Percentiles rank a stretch among this genome's conserved stretches.
Evolutionary conservation across 2,888 invertebrate species (phyloP).

Genomic region (Sussaba pulchella): DNA sequence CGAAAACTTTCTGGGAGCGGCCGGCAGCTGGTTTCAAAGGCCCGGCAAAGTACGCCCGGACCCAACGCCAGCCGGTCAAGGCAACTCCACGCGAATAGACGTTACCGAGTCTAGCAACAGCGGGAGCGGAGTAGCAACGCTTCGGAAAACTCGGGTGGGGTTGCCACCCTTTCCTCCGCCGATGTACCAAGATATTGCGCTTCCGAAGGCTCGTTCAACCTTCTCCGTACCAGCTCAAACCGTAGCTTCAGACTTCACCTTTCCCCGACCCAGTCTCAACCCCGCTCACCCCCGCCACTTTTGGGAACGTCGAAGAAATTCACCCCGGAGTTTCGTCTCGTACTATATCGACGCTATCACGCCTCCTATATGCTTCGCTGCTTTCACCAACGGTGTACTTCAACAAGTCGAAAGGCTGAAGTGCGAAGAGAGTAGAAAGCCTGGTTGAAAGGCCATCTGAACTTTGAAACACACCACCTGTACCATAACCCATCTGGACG

Average conservation of each 20-base stretch:
- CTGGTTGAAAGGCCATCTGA: slow-evolving; percentile 14
- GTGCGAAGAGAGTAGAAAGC: slow-evolving; percentile 16
- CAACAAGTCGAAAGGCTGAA: slow-evolving; percentile 16
- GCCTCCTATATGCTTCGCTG: slow-evolving; percentile 1
- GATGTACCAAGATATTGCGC: slow-evolving; percentile 57
- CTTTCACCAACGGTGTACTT: slow-evolving; percentile 15
- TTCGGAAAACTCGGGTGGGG: slow-evolving; percentile 45
- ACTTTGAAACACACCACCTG: slow-evolving; percentile 13
- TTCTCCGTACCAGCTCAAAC: neutral
- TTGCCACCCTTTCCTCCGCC: slow-evolving; percentile 17
- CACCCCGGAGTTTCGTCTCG: slow-evolving; percentile 36
- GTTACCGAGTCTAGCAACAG: slow-evolving; percentile 41
- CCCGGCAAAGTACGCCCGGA: slow-evolving; percentile 44
- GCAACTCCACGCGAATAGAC: slow-evolving; percentile 43
- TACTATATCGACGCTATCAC: slow-evolving; percentile 38
- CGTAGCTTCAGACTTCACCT: slow-evolving; percentile 4
- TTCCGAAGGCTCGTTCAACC: slow-evolving; percentile 20
- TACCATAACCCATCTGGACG: neutral
- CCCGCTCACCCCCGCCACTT: neutral
- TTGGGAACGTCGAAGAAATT: slow-evolving; percentile 46
- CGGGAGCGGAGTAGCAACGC: slow-evolving; percentile 34
- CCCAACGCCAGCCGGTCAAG: slow-evolving; percentile 56
- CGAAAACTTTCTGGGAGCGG: slow-evolving; percentile 73
- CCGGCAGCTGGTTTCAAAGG: slow-evolving; percentile 77
- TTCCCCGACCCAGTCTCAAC: slow-evolving; percentile 14